Evolutionary conservation across 37 sponge, comb jelly and placozoan species (phyloP), one percentile per base, ranked within the genome.

Genomic region (Agelas oroides): DNA sequence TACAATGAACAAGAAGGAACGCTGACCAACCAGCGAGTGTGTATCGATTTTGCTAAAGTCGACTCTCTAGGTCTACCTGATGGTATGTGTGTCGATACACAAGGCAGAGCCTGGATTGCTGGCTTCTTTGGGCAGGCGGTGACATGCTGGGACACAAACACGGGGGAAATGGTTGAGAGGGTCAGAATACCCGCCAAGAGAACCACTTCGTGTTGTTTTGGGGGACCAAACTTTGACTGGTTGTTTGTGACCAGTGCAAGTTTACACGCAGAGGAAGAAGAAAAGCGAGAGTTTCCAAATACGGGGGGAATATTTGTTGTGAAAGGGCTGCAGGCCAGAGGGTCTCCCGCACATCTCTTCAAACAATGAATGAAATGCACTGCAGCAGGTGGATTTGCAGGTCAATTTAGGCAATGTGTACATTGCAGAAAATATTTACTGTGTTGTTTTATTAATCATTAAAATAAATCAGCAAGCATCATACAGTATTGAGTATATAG

Each of bases 121-220:
- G 38, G 41, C 16, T 93, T 64, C 20, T 18, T 19, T 20, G 76
- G 70, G 19, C n/a, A 17, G 53, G 39, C 34, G 13, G 86, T 90
- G 58, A 75, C 53, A 2, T 71, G 90, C 62, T 89, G 79, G 84
- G 81, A 85, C 37, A 81, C 86, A 17, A 19, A 53, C 23, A 79
- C 86, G 0, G 82, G 77, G 20, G 72, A 90, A n/a, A 27, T 27
- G 31, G 15, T 90, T 13, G 20, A 32, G 20, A 54, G 36, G 19
- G 37, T 90, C 12, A 35, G 14, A 18, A 59, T 90, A 25, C 91
- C 91, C 0, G 86, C 82, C 15, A 39, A 30, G 17, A 27, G 38
- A 17, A 66, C 74, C 30, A 90, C 86, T 0, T 90, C 91, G 32
- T 90, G 91, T 46, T 85, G 86, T 70, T 90, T 90, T 74, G 91